Evolutionary conservation across 2,797 vertebrate genomes (phyloP).

Genomic region (Sarcoramphus papa): DNA sequence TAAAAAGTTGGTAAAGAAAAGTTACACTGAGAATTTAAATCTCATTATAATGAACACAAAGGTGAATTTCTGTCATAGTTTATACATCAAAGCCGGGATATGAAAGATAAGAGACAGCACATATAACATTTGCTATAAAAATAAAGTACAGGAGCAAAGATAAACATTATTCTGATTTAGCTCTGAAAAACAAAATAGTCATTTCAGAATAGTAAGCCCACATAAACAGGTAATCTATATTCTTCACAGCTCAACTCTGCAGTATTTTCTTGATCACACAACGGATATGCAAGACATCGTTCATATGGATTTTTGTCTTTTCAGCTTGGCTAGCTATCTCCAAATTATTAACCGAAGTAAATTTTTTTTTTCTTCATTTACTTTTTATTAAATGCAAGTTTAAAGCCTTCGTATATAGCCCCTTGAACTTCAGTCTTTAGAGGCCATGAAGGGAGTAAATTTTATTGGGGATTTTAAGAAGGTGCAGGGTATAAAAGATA

Average conservation of each 20-base stretch:
- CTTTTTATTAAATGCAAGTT: background rate
- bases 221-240: background rate
- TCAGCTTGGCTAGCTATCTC: background rate
- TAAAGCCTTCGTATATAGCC: background rate
- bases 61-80: background rate
- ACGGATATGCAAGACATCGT: rapidly evolving
- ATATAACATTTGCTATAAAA: background rate
- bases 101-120: background rate
- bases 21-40: background rate
- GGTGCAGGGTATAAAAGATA: background rate
- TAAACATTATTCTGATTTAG: background rate
- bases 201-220: background rate
- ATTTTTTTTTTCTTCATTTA: background rate
- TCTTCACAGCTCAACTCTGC: background rate
- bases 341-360: background rate
- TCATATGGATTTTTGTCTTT: background rate
- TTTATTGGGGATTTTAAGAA: background rate
- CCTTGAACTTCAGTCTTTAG: background rate
- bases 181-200: background rate
- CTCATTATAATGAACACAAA: background rate
- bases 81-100: background rate
- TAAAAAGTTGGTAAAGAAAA: background rate
- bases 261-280: background rate
- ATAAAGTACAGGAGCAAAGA: background rate
- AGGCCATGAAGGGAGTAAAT: background rate